Evolutionary conservation across 2,888 invertebrate genomes (phyloP), one percentile per base, ranked within the genome.

Genomic region (Lochmaea capreae): DNA sequence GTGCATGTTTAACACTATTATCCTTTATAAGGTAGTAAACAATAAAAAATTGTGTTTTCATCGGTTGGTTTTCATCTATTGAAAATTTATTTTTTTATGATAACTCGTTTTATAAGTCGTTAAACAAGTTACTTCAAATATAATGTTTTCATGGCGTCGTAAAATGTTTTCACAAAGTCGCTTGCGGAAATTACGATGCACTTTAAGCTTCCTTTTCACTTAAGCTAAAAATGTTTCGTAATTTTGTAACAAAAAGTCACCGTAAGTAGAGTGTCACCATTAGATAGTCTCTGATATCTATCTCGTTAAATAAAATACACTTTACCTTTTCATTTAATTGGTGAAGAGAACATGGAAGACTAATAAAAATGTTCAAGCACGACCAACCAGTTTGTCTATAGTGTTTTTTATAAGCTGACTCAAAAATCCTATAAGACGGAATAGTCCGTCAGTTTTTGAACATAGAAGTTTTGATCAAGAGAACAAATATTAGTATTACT

Each of bases 141-240:
- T 49, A 49, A 49, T 49, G 49, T 12, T 49, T 49, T 49, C 49
- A 49, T 49, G 49, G n/a, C n/a, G n/a, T 49, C 49, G 49, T 49
- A 49, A 49, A 49, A n/a, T 49, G n/a, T 49, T 49, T 49, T 49
- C 49, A 49, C 49, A 49, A 49, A 49, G 49, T 49, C n/a, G 49
- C 49, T n/a, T n/a, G n/a, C 49, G 49, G n/a, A 49, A 49, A 49
- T 49, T n/a, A 49, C 49, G 49, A 49, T 49, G 49, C 49, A 49
- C 49, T 49, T 49, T 49, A 49, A 49, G 49, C n/a, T 49, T 49
- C 49, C 49, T 16, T 49, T 49, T 49, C 14, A 49, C 49, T 49
- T 49, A 49, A 49, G 5, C n/a, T 49, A 49, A 49, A 49, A 49
- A 49, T 14, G 49, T 49, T n/a, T n/a, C 49, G n/a, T 49, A 49